Evolutionary conservation across 2,888 invertebrate species (phyloP), one percentile per base, ranked within the genome.

Genomic region (Ashinkailepas kermadecensis): DNA sequence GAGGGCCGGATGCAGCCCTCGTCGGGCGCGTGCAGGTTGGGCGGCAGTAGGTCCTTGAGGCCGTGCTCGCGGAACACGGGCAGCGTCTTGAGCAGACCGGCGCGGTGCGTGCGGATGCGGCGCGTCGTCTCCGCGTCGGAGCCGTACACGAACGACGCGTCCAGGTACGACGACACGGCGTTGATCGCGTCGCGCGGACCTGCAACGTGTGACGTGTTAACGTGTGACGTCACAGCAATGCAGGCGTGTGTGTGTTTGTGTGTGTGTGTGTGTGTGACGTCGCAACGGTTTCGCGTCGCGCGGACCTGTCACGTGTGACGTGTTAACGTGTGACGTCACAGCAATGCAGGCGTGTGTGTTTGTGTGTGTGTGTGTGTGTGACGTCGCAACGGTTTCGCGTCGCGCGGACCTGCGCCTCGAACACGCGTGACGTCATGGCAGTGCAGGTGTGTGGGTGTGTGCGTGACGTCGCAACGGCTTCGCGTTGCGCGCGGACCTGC

Each of bases 11-110:
- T 88, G 84, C 89, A 89, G 13, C 88, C 89, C 82, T 87, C 88
- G 78, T 88, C 89, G 0, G 89, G 89, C 62, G 87, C 86, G 39
- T 87, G 85, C 57, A 86, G 85, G 85, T 88, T 88, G 8, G 88
- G 86, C 0, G 89, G 89, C 78, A 89, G 85, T 82, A 89, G 84
- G 79, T 88, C 87, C 84, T 89, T 88, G 78, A 89, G 85, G 18
- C 88, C 87, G 82, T 85, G 84, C 70, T 87, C 86, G 82, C 85
- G 83, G 84, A 89, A 88, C 9, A 86, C 85, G 3, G 88, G 87
- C 80, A 87, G 89, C 0, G 91, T 91, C 81, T 85, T 85, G 80
- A 86, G 81, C 65, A 84, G 83, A 11, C 87, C 87, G 39, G 84
- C 84, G 64, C 83, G 83, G 82, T 84, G 84, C 6, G 84, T 82